Conservation (phyloP, 2,888 invertebrate species). For the Neoascia interrupta region DNA sequence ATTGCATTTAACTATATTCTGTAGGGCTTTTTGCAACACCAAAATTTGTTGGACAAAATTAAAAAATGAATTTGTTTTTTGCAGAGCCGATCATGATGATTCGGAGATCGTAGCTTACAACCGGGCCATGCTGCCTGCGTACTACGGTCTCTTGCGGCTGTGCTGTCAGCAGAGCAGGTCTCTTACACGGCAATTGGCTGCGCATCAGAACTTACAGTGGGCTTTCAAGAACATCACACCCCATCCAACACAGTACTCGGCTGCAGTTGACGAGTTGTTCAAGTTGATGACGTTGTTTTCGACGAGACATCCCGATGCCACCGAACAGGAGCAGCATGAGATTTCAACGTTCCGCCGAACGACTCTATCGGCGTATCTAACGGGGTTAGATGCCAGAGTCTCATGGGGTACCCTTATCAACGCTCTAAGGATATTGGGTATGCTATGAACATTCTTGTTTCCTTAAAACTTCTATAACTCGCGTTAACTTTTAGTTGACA, state of each 20-base stretch:
- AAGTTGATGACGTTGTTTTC: conserved; percentile 94
- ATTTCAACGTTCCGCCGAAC: conserved; percentile 91
- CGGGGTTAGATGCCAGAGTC: conserved; percentile 92
- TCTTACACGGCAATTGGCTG: conserved; percentile 92
- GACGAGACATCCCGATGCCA: conserved; percentile 88
- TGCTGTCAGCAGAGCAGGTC: conserved; percentile 93
- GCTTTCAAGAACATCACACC: conserved; percentile 97
- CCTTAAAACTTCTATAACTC: neutral
- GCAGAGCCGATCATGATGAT: conserved; percentile 96
- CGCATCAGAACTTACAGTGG: conserved; percentile 97
- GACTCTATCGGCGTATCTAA: conserved; percentile 93
- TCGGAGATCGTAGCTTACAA: conserved; percentile 97
- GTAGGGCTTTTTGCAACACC: conserved; percentile 81
- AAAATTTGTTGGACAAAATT: neutral
- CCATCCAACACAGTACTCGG: conserved; percentile 95
- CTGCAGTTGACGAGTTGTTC: conserved; percentile 94
- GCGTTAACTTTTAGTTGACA: conserved; percentile 83
- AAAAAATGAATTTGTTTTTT: conserved; percentile 57
- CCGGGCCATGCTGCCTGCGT: conserved; percentile 95
- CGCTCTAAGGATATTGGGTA: conserved; percentile 88
- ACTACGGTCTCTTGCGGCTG: conserved; percentile 92
- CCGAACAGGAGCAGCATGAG: conserved; percentile 88
- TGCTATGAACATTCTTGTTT: neutral
- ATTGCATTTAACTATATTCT: conserved; percentile 98
- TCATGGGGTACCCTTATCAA: conserved; percentile 97